Base-by-base conservation (phyloP, 2,797 vertebrate species). In the Scolopax bukidnonensis region DNA sequence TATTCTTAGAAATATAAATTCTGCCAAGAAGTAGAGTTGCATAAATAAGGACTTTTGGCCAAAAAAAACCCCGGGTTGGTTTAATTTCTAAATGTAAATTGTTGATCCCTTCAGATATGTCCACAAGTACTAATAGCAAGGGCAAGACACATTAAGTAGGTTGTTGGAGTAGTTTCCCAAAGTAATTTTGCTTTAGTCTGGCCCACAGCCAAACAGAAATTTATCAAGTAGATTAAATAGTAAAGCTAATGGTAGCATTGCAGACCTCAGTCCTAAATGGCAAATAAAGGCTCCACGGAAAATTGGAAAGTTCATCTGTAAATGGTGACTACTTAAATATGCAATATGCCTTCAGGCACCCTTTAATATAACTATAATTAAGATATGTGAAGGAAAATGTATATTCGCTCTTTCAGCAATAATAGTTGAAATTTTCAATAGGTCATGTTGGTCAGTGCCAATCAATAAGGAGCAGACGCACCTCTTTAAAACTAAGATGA, bases 221-320 rank as follows among this genome's bases (percentile, higher is more conserved):
- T 82, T 90, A 89, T 93, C 40, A 83, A 82, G 67, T 71, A 89
- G 75, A 93, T 96, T 95, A 95, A 92, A 84, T 70, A 56, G 16
- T 84, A 83, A 87, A 87, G 45, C 59, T 92, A 93, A 84, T 8
- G 11, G 74, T 64, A 84, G 20, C 79, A 48, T 84, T 92, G 92
- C 68, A 90, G 71, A 64, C 33, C 67, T 84, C 27, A 47, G 67
- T 76, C 68, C 71, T 92, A 70, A 92, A 80, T 68, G 60, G 65
- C 68, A 97, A 96, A 83, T 90, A 89, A 83, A 87, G 20, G 48
- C 80, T 90, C 68, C 48, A 67, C 28, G 77, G 75, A 74, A 93
- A 94, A 87, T 54, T 79, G 36, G 56, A 93, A 96, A 89, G 41
- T 63, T 95, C 56, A 64, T 76, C 51, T 92, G 56, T 87, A 93